phyloP scores from a whole-genome alignment of 2,888 invertebrate genomes.

The Chymomyza caudatula region DNA sequence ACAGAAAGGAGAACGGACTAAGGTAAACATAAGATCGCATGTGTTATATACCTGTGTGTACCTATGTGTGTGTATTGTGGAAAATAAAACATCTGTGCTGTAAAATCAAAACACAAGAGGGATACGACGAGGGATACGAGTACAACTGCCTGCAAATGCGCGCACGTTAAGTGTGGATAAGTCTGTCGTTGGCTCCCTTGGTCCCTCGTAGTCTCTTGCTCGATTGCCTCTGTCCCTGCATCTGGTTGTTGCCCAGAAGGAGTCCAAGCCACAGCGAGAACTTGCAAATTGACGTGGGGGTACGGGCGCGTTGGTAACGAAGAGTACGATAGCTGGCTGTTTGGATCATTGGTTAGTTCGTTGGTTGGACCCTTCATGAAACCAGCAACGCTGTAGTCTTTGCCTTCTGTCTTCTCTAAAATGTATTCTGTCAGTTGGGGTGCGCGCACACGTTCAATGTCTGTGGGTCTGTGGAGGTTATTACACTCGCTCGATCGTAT shows the following conservation, averaged over 20 bases:
- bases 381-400: not conserved
- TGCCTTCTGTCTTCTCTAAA: conserved; percentile 1
- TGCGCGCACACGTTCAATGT: conserved; percentile 24
- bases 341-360: not conserved
- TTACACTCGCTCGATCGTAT: conserved; percentile 42
- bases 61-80: conserved; percentile 34
- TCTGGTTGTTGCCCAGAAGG: conserved; percentile 4
- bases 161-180: conserved; percentile 49
- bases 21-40: conserved; percentile 39
- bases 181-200: conserved; percentile 3
- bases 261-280: conserved; percentile 41
- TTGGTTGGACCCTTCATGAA: not conserved
- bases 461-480: conserved; percentile 50
- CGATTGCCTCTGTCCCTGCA: not conserved
- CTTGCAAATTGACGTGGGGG: conserved; percentile 67
- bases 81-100: conserved; percentile 69
- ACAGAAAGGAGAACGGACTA: conserved; percentile 21
- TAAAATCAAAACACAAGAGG: conserved; percentile 66
- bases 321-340: not conserved
- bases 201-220: not conserved
- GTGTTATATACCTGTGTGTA: not conserved
- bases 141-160: conserved; percentile 35
- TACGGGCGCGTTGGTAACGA: not conserved
- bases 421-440: conserved; percentile 24
- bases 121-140: conserved; percentile 24